Percentiles rank a stretch among this genome's conserved stretches.
Conservation (phyloP, 2,113 vertebrate species). For the Cyprinodon variegatus region DNA sequence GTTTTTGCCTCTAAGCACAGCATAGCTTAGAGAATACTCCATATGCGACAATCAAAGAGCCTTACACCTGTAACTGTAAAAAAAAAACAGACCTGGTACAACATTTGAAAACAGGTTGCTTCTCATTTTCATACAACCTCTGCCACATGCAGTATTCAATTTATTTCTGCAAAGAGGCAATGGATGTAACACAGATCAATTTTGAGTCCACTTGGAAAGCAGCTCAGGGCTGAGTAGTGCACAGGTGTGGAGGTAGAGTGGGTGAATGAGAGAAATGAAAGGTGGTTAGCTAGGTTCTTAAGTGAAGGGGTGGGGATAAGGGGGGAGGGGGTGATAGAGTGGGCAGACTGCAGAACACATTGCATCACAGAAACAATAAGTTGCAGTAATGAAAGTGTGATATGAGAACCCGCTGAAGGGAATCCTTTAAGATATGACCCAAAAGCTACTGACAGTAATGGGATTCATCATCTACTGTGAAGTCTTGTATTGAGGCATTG, state of each 20-base stretch:
- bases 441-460: conserved; percentile 19
- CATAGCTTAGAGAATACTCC: background rate
- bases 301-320: conserved; percentile 48
- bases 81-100: conserved; percentile 16
- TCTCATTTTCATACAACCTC: conserved; percentile 59
- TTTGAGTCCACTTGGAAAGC: conserved; percentile 65
- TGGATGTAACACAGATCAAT: conserved; percentile 58
- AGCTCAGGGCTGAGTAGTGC: conserved; percentile 52
- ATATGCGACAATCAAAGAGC: conserved; percentile 15
- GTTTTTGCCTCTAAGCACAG: background rate
- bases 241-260: conserved; percentile 61
- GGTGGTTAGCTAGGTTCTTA: conserved; percentile 54
- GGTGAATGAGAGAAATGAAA: conserved; percentile 65
- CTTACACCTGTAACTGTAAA: conserved; percentile 6
- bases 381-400: conserved; percentile 77
- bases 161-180: conserved; percentile 38
- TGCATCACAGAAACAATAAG: conserved; percentile 72
- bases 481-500: background rate
- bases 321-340: conserved; percentile 45
- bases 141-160: conserved; percentile 42
- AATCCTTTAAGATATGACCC: conserved; percentile 51
- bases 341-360: conserved; percentile 44
- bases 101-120: conserved; percentile 45
- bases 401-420: conserved; percentile 72
- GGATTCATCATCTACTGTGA: conserved; percentile 38